Percentiles rank a stretch among this genome's conserved stretches.
Conservation (phyloP, 1,140 invertebrate genomes). For the Camponotus floridanus region DNA sequence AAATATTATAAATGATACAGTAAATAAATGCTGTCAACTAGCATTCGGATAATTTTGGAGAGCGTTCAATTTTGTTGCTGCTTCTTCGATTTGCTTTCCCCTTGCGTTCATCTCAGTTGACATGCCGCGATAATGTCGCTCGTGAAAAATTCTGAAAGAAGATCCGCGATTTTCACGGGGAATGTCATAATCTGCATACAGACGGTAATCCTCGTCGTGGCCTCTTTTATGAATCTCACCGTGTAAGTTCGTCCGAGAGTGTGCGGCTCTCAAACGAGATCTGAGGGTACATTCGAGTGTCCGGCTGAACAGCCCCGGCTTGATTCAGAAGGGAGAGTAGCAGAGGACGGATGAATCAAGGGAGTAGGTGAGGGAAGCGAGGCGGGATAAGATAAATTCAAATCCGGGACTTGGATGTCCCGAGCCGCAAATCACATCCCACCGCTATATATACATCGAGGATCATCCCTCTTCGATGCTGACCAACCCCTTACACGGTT, state of each 20-base stretch:
- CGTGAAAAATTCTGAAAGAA: slow-evolving; percentile 51
- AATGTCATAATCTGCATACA: slow-evolving; percentile 65
- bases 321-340: slow-evolving; percentile 63
- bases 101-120: not conserved
- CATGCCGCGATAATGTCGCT: slow-evolving; percentile 49
- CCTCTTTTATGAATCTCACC: slow-evolving; percentile 69
- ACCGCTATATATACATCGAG: slow-evolving; percentile 79
- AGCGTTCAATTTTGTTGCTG: not conserved
- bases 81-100: slow-evolving; percentile 16
- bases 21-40: not conserved
- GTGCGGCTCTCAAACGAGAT: slow-evolving; percentile 59
- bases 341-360: slow-evolving; percentile 65
- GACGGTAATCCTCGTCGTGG: slow-evolving; percentile 63
- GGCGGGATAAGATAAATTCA: slow-evolving; percentile 82
- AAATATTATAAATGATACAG: not conserved
- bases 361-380: slow-evolving; percentile 65
- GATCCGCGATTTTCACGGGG: slow-evolving; percentile 63
- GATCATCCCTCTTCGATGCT: slow-evolving; percentile 83
- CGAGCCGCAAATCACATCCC: slow-evolving; percentile 83
- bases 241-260: slow-evolving; percentile 33
- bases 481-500: slow-evolving; percentile 79
- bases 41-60: not conserved
- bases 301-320: slow-evolving; percentile 53
- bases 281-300: slow-evolving; percentile 70
- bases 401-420: slow-evolving; percentile 81